phyloP scores from a whole-genome alignment of 2,113 vertebrate genomes.

The Marcusenius ussheri region DNA sequence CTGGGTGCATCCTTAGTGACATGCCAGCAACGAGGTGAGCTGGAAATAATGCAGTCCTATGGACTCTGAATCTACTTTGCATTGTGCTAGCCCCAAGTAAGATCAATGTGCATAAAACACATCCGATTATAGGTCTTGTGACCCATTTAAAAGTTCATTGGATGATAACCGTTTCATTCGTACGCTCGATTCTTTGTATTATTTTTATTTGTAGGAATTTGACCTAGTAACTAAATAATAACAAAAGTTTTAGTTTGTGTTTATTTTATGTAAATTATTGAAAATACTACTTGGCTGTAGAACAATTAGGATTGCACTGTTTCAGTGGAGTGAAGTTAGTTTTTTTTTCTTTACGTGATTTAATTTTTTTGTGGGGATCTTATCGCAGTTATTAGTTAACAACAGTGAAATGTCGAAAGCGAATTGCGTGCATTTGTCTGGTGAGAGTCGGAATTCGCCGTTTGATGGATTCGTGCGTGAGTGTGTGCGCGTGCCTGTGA shows the following conservation, averaged over 20 bases:
- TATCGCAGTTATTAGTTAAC: background rate
- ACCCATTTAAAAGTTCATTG: background rate
- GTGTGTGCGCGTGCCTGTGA: background rate
- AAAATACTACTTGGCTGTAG: background rate
- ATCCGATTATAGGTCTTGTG: background rate
- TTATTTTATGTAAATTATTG: background rate
- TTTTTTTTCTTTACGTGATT: background rate
- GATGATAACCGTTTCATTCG: background rate
- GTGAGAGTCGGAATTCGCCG: background rate
- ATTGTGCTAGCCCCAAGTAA: background rate
- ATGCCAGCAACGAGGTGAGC: constrained; percentile 47
- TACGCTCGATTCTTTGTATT: background rate
- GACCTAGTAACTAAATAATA: background rate
- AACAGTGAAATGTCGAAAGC: background rate
- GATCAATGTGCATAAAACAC: background rate
- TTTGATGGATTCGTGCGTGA: background rate
- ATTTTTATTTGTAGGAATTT: background rate
- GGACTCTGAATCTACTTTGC: constrained; percentile 14
- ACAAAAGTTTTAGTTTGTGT: background rate
- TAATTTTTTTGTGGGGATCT: background rate
- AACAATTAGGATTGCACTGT: background rate
- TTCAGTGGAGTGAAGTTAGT: background rate
- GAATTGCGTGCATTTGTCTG: background rate
- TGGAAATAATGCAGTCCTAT: constrained; percentile 26
- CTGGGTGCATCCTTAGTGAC: constrained; percentile 33